A percentile compares a stretch with the other conserved stretches of the same genome.
Evolutionary conservation across 2,113 vertebrate species (phyloP).

Genomic region (Ophiodon elongatus): DNA sequence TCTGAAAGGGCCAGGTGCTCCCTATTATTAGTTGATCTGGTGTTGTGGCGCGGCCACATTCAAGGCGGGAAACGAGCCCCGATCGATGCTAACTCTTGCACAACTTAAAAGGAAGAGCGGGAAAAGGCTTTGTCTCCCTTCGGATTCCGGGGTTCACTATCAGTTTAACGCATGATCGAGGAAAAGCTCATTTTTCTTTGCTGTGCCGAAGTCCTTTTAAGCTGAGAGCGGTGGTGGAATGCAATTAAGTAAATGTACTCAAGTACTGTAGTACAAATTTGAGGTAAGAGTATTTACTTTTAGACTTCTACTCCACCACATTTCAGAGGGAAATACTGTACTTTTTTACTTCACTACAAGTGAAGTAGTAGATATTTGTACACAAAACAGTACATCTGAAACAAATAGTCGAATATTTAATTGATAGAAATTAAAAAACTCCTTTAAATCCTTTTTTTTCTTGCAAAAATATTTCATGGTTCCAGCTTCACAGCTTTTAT

Average conservation of each 20-base stretch:
- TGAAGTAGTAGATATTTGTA: neutral
- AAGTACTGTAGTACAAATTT: neutral
- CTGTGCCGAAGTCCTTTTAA: slow-evolving; percentile 26
- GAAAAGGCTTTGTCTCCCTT: slow-evolving; percentile 67
- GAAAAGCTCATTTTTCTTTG: slow-evolving; percentile 62
- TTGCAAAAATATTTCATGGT: too few relatives aligned
- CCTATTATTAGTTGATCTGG: slow-evolving; percentile 71
- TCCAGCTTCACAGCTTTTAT: too few relatives aligned
- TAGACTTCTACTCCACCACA: neutral
- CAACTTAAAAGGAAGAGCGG: slow-evolving; percentile 79
- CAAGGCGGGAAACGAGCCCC: slow-evolving; percentile 33
- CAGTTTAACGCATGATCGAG: slow-evolving; percentile 82
- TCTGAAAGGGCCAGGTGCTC: slow-evolving; percentile 84
- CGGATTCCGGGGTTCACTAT: slow-evolving; percentile 79
- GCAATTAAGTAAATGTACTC: slow-evolving; percentile 6
- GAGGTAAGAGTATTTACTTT: neutral
- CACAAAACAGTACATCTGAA: neutral
- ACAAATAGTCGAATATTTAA: neutral
- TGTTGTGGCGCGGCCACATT: slow-evolving; percentile 50
- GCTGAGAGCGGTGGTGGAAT: slow-evolving; percentile 22
- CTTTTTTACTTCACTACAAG: neutral
- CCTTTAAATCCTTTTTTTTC: too few relatives aligned
- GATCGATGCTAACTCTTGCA: slow-evolving; percentile 72
- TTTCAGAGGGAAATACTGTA: neutral
- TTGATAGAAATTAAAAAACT: neutral